Base-by-base conservation (phyloP, 2,113 vertebrate genomes). In the Pedetes capensis region DNA sequence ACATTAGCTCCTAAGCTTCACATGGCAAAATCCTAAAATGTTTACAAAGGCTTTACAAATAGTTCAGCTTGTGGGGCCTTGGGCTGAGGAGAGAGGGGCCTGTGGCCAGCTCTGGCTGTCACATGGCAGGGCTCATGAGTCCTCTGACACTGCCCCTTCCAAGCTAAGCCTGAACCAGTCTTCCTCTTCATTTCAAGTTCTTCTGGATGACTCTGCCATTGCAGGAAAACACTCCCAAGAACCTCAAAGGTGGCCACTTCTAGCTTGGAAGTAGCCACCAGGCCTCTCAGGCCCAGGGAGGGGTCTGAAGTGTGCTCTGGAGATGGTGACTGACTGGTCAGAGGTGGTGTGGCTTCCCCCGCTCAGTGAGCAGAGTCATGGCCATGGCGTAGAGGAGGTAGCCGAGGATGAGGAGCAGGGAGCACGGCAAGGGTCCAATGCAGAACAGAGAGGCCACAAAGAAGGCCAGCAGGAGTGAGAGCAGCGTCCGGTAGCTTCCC, bases 401-500 rank as follows among this genome's bases (percentile, higher is more conserved):
- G 0, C 97, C 97, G 0, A 92, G 2, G 4, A 99, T 74, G 49
- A 99, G 97, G 74, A 99, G 86, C 83, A 98, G 95, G 0, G 98
- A 97, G 94, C 99, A 99, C 94, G 98, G 96, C 3, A 98, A 8
- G 0, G 99, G 99, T 6, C 99, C 98, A 0, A 99, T 53, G 0
- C 98, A 97, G 83, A 99, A 97, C 1, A 99, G 97, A 3, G 98
- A 98, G 18, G 98, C 98, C 3, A 98, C 3, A 27, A 98, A 82
- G 96, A 99, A 99, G 91, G 98, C 68, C 72, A 99, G 86, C 72
- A 99, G 85, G 79, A 99, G 93, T 0, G 98, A 96, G 74, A 98
- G 32, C 0, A 99, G 97, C 1, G 98, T 99, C 89, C 98, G 97
- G 98, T 99, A 99, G 98, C 99, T 99, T 89, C 99, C 99, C 97